Percentiles rank a stretch among this genome's conserved stretches.
Conservation (phyloP, 2,113 vertebrate species). For the Acrocephalus arundinaceus region DNA sequence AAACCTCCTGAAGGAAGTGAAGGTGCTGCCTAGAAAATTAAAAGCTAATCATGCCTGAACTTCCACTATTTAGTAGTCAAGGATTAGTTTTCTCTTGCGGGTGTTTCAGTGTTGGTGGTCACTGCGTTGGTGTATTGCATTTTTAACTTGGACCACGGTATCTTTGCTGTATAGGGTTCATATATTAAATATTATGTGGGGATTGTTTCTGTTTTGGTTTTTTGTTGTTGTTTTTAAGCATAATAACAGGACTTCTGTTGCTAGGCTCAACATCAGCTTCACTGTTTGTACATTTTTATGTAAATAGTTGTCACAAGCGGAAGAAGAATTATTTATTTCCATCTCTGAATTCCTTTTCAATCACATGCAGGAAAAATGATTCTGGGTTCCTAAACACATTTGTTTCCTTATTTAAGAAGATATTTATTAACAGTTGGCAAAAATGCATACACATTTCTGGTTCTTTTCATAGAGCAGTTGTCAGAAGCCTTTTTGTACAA, state of each 20-base stretch:
- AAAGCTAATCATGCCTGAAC: not conserved
- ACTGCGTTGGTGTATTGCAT: not conserved
- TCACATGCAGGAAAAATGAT: slow-evolving; percentile 43
- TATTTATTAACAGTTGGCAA: slow-evolving; percentile 80
- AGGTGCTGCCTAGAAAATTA: not conserved
- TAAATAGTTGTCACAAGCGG: slow-evolving; percentile 77
- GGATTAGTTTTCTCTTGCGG: slow-evolving; percentile 12
- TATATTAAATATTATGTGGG: slow-evolving; percentile 53
- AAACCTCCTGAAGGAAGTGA: not conserved
- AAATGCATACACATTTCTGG: slow-evolving; percentile 54
- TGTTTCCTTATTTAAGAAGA: slow-evolving; percentile 81
- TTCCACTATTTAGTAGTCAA: slow-evolving; percentile 48
- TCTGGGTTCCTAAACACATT: slow-evolving; percentile 61
- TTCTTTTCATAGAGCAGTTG: slow-evolving; percentile 63
- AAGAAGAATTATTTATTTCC: slow-evolving; percentile 80
- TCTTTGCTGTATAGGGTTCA: slow-evolving; percentile 43
- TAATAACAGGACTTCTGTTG: slow-evolving; percentile 38
- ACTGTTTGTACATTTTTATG: slow-evolving; percentile 76
- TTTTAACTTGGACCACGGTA: slow-evolving; percentile 2
- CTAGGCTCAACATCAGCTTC: slow-evolving; percentile 56
- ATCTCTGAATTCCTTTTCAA: slow-evolving; percentile 55
- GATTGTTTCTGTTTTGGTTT: not conserved
- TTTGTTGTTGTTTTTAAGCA: not conserved
- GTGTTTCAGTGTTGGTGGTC: slow-evolving; percentile 26
- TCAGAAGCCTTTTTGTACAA: slow-evolving; percentile 73